Evolutionary conservation across 2,113 vertebrate species (phyloP).

Genomic region (Pollachius pollachius): DNA sequence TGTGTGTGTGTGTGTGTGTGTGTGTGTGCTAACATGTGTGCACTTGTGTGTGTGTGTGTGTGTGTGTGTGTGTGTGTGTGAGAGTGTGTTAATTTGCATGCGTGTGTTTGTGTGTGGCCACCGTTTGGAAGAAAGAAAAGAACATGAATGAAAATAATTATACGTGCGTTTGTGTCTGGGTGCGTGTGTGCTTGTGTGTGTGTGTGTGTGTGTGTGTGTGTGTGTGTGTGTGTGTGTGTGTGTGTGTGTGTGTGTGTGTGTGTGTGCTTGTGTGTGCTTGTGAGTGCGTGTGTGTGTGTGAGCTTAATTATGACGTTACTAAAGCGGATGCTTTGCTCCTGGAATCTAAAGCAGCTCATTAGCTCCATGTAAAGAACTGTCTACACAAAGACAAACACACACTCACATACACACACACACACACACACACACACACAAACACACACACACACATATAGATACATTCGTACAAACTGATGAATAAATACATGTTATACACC

Average conservation of each 20-base stretch:
- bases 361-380: conserved; percentile 69
- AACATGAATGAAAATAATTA: no score
- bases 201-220: neutral
- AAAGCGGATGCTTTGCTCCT: conserved; percentile 64
- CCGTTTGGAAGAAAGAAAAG: no score
- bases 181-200: no score
- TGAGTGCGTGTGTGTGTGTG: conserved; percentile 4
- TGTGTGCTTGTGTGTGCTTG: conserved; percentile 6
- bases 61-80: no score
- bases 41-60: no score
- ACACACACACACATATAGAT: no score
- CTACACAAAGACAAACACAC: conserved; percentile 25
- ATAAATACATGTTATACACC: no score
- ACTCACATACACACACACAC: neutral
- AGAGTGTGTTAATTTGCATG: no score
- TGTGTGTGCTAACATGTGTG: no score
- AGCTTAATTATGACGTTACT: conserved; percentile 68
- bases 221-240: no score
- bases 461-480: neutral
- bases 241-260: neutral
- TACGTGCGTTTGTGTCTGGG: neutral
- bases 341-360: conserved; percentile 73
- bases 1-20: no score
- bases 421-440: neutral
- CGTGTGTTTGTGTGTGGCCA: no score